A percentile compares a stretch with the other conserved stretches of the same genome.
phyloP scores from a whole-genome alignment of 2,113 vertebrate species.

The Actenoides lindsayi region DNA sequence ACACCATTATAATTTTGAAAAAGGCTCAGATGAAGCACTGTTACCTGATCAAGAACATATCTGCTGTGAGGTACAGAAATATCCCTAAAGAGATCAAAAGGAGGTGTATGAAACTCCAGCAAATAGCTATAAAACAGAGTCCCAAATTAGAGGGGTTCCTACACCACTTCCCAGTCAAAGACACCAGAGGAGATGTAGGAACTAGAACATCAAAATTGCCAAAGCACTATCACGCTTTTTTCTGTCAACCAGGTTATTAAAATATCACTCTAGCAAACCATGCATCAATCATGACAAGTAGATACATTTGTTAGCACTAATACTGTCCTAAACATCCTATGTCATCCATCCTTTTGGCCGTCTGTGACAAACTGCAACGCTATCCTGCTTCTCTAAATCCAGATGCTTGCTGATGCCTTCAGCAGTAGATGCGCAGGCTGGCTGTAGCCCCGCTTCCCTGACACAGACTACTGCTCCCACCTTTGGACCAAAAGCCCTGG shows the following conservation, averaged over 20 bases:
- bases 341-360: neutral
- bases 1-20: slow-evolving; percentile 12
- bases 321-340: neutral
- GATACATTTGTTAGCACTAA: neutral
- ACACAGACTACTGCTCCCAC: neutral
- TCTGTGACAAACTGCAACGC: neutral
- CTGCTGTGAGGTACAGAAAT: neutral
- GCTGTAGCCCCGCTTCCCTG: neutral
- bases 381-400: too few relatives aligned
- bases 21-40: neutral
- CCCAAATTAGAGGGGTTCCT: neutral
- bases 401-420: neutral
- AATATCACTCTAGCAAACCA: neutral
- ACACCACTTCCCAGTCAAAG: neutral
- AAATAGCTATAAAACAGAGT: neutral
- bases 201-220: neutral
- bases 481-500: rapidly evolving
- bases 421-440: neutral
- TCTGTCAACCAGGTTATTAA: neutral
- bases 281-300: neutral
- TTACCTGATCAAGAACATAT: slow-evolving; percentile 6
- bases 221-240: neutral
- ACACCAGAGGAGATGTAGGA: neutral
- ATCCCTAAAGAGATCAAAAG: slow-evolving; percentile 37
- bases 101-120: neutral